phyloP scores from a whole-genome alignment of 2,113 vertebrate species.

The Prunella himalayana region DNA sequence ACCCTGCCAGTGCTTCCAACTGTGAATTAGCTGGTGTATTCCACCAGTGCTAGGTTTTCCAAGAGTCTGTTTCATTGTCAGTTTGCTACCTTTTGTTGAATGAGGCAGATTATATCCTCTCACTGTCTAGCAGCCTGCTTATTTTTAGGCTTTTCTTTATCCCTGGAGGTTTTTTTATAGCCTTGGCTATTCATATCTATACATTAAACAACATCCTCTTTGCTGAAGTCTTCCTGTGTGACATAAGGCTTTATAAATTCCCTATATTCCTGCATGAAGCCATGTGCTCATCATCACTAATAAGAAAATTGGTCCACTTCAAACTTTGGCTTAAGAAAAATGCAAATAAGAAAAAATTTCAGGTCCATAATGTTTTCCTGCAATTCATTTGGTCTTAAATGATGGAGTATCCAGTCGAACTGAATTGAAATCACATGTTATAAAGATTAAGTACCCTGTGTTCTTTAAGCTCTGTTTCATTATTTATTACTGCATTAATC shows the following conservation, averaged over 20 bases:
- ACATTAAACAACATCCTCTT: neutral
- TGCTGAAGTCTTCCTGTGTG: neutral
- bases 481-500: slow-evolving; percentile 39
- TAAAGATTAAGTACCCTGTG: slow-evolving; percentile 23
- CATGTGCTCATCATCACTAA: neutral
- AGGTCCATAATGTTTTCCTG: neutral
- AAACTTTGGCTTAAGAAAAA: neutral
- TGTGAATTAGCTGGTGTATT: neutral
- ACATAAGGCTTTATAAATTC: neutral
- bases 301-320: neutral
- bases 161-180: neutral
- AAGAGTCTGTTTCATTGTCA: neutral
- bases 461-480: neutral
- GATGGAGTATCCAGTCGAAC: neutral
- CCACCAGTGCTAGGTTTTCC: neutral
- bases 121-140: neutral
- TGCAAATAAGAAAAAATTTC: neutral
- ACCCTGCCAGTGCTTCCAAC: neutral
- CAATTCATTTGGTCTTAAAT: neutral
- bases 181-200: neutral
- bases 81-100: neutral
- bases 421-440: neutral
- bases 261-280: neutral
- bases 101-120: neutral
- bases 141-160: neutral